phyloP scores from a whole-genome alignment of 1,140 invertebrate genomes.

The Drosophila pachea region DNA sequence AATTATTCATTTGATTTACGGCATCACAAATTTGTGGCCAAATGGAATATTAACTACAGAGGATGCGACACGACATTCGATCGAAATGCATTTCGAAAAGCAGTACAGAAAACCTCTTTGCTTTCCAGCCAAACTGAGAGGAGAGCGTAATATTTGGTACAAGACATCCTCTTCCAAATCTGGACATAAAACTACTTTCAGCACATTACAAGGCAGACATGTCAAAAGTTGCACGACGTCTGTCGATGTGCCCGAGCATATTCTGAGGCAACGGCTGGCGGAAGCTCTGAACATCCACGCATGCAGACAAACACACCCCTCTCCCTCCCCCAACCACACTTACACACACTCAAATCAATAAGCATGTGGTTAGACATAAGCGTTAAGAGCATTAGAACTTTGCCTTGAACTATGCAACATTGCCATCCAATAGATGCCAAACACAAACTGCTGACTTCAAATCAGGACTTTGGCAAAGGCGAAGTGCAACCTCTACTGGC shows the following conservation, averaged over 20 bases:
- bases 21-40: conserved; percentile 17
- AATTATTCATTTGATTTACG: conserved; percentile 37
- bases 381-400: conserved; percentile 42
- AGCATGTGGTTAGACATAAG: conserved; percentile 27
- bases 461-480: conserved; percentile 8
- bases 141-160: conserved; percentile 3
- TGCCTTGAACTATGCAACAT: conserved; percentile 21
- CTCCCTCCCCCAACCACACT: neutral
- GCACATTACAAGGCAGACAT: conserved; percentile 62
- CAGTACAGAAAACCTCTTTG: conserved; percentile 5
- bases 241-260: conserved; percentile 51
- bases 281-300: conserved; percentile 20
- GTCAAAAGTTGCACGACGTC: conserved; percentile 69
- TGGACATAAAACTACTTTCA: conserved; percentile 73
- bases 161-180: conserved; percentile 29
- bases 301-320: conserved; percentile 11
- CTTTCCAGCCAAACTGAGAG: conserved; percentile 10
- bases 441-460: conserved; percentile 6
- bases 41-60: conserved; percentile 10
- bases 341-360: conserved; percentile 17
- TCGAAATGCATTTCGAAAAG: conserved; percentile 16
- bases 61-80: neutral
- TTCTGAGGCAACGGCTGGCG: conserved; percentile 6
- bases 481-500: conserved; percentile 18
- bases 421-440: conserved; percentile 23